Base-by-base conservation (phyloP, 2,888 invertebrate genomes). In the Cabera pusaria region DNA sequence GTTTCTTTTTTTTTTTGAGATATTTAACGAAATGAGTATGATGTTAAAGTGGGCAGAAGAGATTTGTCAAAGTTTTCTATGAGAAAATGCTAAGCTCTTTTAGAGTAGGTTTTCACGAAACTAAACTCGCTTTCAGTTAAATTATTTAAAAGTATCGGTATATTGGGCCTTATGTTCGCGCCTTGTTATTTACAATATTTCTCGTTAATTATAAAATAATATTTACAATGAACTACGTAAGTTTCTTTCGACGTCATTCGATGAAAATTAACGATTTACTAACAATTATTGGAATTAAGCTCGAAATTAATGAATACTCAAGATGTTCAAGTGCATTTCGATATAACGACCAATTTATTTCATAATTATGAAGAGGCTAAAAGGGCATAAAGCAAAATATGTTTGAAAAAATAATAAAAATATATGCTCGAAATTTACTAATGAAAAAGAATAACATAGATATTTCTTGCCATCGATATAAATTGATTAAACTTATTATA, bases 401-500 rank as follows among this genome's bases (percentile, higher is more conserved):
- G n/a, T n/a, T n/a, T n/a, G n/a, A n/a, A n/a, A n/a, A n/a, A n/a
- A n/a, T n/a, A n/a, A n/a, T n/a, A n/a, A n/a, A n/a, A n/a, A n/a
- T n/a, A n/a, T n/a, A n/a, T n/a, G n/a, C n/a, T 18, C 24, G 8
- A 23, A 7, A 5, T 16, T 10, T 36, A 31, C 22, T 39, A 27
- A 39, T 18, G 17, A 11, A 21, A 18, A 1, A 19, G 60, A 59
- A 56, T 16, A 23, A 14, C 48, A n/a, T n/a, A 44, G 50, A 56
- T 52, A 57, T 49, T 49, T 80, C 79, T 80, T 80, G 79, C 79
- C 79, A 72, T 63, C 61, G 55, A 57, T 47, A 62, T 57, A 52
- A 34, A 20, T 48, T 52, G 8, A 19, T 10, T 56, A 59, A 56
- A 37, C 31, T 29, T 48, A 57, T 49, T 33, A 31, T 43, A 46